A percentile compares a stretch with the other conserved stretches of the same genome.
Conservation (phyloP, 2,113 vertebrate species). For the Pedionomus torquatus region DNA sequence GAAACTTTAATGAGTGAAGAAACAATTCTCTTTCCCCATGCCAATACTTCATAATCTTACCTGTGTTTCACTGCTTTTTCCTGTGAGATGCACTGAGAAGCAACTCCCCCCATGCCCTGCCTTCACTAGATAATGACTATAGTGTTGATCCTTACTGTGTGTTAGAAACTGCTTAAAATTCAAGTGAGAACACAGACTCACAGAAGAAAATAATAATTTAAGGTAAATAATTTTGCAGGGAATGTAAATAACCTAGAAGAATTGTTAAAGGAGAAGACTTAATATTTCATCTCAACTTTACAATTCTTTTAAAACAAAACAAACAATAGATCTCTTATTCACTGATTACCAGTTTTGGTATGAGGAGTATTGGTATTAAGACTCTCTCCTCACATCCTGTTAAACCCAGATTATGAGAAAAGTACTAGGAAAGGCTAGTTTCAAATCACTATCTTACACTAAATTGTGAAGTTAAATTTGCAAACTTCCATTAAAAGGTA, state of each 20-base stretch:
- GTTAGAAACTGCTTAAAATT: background rate
- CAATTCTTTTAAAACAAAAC: background rate
- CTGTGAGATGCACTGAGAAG: background rate
- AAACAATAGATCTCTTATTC: background rate
- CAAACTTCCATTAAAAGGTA: background rate
- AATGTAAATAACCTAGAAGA: background rate
- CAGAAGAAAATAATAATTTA: background rate
- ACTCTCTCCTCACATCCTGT: background rate
- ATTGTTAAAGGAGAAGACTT: background rate
- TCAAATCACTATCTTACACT: background rate
- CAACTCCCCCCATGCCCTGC: background rate
- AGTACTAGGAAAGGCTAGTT: background rate
- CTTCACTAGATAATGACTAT: background rate
- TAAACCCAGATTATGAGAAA: background rate
- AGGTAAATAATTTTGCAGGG: background rate
- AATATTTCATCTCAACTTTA: background rate
- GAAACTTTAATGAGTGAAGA: background rate
- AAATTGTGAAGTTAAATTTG: background rate
- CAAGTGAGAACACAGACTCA: background rate
- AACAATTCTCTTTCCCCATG: background rate
- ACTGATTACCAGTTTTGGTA: background rate
- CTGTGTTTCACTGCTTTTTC: background rate
- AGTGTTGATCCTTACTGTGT: background rate
- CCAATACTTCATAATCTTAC: background rate
- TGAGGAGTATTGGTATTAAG: background rate